Base-by-base conservation (phyloP, 2,888 invertebrate genomes). In the Malachius bipustulatus region DNA sequence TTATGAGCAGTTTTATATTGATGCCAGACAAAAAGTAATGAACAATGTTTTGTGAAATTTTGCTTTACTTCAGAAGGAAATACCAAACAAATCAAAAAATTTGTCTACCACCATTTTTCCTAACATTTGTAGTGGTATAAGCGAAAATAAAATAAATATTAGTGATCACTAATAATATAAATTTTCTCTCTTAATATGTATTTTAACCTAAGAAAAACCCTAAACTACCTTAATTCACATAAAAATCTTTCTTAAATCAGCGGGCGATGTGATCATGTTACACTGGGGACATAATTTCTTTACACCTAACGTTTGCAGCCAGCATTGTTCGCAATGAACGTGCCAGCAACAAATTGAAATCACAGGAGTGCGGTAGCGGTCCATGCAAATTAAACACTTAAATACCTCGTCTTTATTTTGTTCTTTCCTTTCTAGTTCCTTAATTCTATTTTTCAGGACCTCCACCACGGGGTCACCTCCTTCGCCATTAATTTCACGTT, bases 341-440 rank as follows among this genome's bases (percentile, higher is more conserved):
- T 94, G 94, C 93, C 93, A 94, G 61, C 94, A 94, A 55, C 88
- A 88, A 40, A 91, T 82, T 1, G 93, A 93, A 34, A 89, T 88
- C 4, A 90, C 81, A 0, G 93, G 90, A 26, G 83, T 84, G 36
- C 72, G 71, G 60, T 88, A 88, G 16, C 77, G 71, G 34, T 85
- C 89, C 68, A 90, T 76, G 56, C 91, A 91, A 46, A 91, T 91
- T 34, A 90, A 70, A 65, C 91, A 91, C 60, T 88, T 88, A 43
- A 77, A 75, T 61, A 80, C 76, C 37, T 70, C 68, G 38, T 68
- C 66, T 42, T 63, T 67, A 44, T 59, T 60, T 48, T 69, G 66
- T 39, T 70, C 66, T 36, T 67, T 63, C 38, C 62, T 70, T 55
- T 88, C 88, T 48, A 85, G 67, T 43, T 85, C 83, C 31, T 75